Evolutionary conservation across 2,113 vertebrate genomes (phyloP).

Genomic region (Hypocryptadius cinnamomeus): DNA sequence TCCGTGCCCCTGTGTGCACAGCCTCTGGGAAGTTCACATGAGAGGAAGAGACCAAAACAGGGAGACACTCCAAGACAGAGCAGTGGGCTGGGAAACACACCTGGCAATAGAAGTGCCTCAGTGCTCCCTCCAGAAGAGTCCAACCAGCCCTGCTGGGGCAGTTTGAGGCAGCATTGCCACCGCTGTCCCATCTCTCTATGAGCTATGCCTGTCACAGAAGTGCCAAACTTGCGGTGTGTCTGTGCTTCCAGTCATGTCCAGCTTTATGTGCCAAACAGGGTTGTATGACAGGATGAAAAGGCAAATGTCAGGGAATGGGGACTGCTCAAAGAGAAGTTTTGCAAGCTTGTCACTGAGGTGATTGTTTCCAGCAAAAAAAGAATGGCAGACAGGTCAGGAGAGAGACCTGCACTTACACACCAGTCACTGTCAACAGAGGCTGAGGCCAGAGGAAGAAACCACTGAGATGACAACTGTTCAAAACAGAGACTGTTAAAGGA

Average conservation of each 20-base stretch:
- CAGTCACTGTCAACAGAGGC: neutral
- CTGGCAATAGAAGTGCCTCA: neutral
- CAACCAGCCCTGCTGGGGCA: neutral
- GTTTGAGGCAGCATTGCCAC: neutral
- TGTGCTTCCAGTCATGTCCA: fast-evolving
- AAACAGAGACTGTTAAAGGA: neutral
- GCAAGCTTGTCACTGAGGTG: neutral
- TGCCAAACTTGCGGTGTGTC: neutral
- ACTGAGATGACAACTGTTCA: neutral
- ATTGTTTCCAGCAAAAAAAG: neutral
- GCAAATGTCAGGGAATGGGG: neutral
- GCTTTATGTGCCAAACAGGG: neutral
- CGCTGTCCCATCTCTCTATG: neutral
- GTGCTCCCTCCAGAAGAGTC: neutral
- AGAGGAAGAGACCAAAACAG: neutral
- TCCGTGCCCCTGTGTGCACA: neutral
- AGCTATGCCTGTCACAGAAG: fast-evolving
- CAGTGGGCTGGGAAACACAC: neutral
- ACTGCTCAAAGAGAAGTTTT: neutral
- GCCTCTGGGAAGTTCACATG: neutral
- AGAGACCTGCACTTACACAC: neutral
- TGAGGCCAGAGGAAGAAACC: neutral
- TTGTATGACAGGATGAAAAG: fast-evolving
- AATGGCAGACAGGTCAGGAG: neutral
- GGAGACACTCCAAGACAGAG: neutral